Conservation (phyloP, 2,888 invertebrate genomes). For the Hoplodrina ambigua region DNA sequence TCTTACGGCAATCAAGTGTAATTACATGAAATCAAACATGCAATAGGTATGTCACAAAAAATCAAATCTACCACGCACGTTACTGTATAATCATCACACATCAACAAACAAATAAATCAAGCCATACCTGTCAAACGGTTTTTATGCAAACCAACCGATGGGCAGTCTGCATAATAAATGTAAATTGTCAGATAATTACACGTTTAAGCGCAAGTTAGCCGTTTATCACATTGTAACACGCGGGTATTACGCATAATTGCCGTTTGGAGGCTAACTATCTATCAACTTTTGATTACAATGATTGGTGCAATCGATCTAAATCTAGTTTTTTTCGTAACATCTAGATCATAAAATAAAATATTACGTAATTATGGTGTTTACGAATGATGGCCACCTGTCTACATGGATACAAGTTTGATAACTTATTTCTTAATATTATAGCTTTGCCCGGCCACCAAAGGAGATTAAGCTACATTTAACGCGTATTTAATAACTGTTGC, state of each 20-base stretch:
- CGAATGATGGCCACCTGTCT: constrained; percentile 41
- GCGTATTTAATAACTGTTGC: constrained; percentile 19
- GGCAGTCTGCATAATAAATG: constrained; percentile 50
- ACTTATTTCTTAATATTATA: constrained; percentile 32
- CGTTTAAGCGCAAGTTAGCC: constrained; percentile 40
- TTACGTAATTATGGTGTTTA: constrained; percentile 31
- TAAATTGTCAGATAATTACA: constrained; percentile 60
- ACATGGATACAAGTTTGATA: constrained; percentile 18
- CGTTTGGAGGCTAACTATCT: constrained; percentile 36
- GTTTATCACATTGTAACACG: constrained; percentile 60
- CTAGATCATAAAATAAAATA: constrained; percentile 17
- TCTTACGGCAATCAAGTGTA: constrained; percentile 18
- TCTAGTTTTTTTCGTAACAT: constrained; percentile 45
- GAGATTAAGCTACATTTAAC: constrained; percentile 3
- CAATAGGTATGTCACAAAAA: constrained; percentile 6
- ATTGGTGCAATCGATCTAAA: constrained; percentile 40
- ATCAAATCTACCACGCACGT: background rate
- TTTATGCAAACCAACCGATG: constrained; percentile 51
- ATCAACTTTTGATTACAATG: constrained; percentile 50
- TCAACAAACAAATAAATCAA: constrained; percentile 52
- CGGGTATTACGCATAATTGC: constrained; percentile 47
- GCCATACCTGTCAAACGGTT: constrained; percentile 40
- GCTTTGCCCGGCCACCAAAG: constrained; percentile 4
- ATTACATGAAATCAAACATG: background rate
- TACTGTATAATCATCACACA: constrained; percentile 12